These are phyloP conservation scores for Bellardia bayeri DNA, from an alignment of 2,888 invertebrate species.

Conservation along the genomic window DNA sequence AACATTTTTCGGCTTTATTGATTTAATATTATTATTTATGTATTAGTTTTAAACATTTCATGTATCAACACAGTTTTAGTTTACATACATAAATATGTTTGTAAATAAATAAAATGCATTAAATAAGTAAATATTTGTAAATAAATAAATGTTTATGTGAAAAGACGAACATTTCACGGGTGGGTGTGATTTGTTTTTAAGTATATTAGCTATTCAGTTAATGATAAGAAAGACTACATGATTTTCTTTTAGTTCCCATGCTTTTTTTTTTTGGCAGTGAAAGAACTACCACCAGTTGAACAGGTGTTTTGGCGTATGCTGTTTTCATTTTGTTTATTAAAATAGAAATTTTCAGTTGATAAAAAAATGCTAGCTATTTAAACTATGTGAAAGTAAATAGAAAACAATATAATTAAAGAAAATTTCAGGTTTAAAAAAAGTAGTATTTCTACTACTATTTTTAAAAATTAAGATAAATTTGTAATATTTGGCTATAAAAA, in stretches of 20 bases:
- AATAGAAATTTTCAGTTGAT: background rate
- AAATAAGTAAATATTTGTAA: conserved; percentile 22
- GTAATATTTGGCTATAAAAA: too few species aligned
- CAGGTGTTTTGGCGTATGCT: conserved; percentile 41
- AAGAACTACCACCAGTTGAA: background rate
- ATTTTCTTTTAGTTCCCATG: background rate
- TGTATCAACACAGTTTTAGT: background rate
- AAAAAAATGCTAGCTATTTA: background rate
- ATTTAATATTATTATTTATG: background rate
- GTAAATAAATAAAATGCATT: conserved; percentile 31
- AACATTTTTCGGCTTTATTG: background rate
- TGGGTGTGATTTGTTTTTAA: conserved; percentile 54
- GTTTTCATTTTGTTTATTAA: background rate
- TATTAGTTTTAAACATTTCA: background rate
- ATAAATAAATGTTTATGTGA: background rate
- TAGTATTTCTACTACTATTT: too few species aligned
- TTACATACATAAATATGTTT: background rate
- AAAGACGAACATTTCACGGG: conserved; percentile 14
- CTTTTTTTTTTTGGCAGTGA: conserved; percentile 41
- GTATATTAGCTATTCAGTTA: background rate
- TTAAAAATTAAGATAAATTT: too few species aligned
- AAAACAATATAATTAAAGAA: background rate
- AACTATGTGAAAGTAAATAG: background rate
- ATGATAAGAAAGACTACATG: conserved; percentile 31
- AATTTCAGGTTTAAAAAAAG: too few species aligned